phyloP scores from a whole-genome alignment of 2,888 invertebrate genomes.

The Eucera pruinosa region DNA sequence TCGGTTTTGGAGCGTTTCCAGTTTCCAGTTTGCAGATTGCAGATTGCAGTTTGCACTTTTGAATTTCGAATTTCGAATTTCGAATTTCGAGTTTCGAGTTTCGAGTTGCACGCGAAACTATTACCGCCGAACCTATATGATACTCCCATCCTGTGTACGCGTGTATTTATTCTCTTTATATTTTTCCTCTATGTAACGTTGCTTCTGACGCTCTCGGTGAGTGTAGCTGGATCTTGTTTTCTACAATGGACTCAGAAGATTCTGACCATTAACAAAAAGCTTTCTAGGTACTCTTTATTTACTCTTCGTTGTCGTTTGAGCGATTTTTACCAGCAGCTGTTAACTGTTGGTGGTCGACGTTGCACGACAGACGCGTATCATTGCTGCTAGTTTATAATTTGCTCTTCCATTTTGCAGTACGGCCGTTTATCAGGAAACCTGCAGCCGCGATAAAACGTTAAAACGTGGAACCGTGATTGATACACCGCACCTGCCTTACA shows the following conservation, averaged over 20 bases:
- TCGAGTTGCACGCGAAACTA: too few relatives aligned
- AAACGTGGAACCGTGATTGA: not conserved
- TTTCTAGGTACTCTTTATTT: slow-evolving; percentile 81
- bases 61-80: too few relatives aligned
- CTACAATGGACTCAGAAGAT: slow-evolving; percentile 83
- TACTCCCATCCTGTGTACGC: not conserved
- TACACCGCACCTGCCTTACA: too few relatives aligned
- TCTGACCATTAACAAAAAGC: slow-evolving; percentile 83
- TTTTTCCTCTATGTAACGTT: slow-evolving; percentile 79
- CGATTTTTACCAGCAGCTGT: slow-evolving; percentile 23
- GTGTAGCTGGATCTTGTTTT: slow-evolving; percentile 83
- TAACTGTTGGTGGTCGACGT: too few relatives aligned
- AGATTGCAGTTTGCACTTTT: too few relatives aligned
- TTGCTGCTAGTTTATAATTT: too few relatives aligned
- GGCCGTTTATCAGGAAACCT: not conserved
- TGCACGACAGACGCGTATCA: slow-evolving; percentile 30
- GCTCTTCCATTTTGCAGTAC: too few relatives aligned
- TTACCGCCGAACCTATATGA: too few relatives aligned
- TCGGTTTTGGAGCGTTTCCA: too few relatives aligned
- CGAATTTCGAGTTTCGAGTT: too few relatives aligned
- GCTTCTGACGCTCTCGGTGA: slow-evolving; percentile 82
- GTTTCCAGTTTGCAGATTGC: too few relatives aligned
- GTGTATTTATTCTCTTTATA: slow-evolving; percentile 78
- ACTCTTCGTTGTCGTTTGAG: slow-evolving; percentile 55
- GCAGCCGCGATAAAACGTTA: not conserved